Percentiles rank a stretch among this genome's conserved stretches.
Conservation (phyloP, 2,113 vertebrate genomes). For the Gymnorhina tibicen region DNA sequence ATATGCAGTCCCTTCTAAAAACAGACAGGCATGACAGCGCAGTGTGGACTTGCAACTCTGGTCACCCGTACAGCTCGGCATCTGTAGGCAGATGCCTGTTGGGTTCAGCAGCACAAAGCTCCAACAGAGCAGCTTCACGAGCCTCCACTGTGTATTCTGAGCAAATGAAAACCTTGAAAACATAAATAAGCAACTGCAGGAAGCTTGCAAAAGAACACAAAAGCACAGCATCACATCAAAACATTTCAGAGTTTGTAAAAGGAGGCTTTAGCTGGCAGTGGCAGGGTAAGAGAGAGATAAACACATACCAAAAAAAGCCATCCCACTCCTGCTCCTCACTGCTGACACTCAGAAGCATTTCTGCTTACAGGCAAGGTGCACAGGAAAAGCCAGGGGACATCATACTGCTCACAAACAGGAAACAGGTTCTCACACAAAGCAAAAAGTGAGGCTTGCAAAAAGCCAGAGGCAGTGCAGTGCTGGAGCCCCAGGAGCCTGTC, state of each 20-base stretch:
- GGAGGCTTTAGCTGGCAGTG: not conserved
- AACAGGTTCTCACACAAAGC: not conserved
- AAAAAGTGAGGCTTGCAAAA: not conserved
- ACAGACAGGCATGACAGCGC: not conserved
- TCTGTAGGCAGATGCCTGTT: not conserved
- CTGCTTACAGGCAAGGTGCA: not conserved
- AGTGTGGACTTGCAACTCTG: not conserved
- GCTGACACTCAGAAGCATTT: not conserved
- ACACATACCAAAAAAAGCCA: not conserved
- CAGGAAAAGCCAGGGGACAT: not conserved
- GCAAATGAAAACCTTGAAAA: not conserved
- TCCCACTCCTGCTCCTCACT: fast-evolving
- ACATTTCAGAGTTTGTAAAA: not conserved
- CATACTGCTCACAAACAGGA: not conserved
- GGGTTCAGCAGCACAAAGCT: not conserved
- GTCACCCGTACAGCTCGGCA: fast-evolving
- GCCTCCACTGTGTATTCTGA: not conserved
- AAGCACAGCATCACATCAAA: not conserved
- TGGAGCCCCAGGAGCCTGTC: not conserved
- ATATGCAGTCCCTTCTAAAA: not conserved
- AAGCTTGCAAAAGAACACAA: not conserved
- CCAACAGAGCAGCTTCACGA: not conserved
- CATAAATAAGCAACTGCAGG: not conserved
- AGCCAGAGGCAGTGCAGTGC: fast-evolving
- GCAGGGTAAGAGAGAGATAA: not conserved